A percentile compares a stretch with the other conserved stretches of the same genome.
Conservation (phyloP, 2,888 invertebrate genomes). For the Mesorhabditis spiculigera region DNA sequence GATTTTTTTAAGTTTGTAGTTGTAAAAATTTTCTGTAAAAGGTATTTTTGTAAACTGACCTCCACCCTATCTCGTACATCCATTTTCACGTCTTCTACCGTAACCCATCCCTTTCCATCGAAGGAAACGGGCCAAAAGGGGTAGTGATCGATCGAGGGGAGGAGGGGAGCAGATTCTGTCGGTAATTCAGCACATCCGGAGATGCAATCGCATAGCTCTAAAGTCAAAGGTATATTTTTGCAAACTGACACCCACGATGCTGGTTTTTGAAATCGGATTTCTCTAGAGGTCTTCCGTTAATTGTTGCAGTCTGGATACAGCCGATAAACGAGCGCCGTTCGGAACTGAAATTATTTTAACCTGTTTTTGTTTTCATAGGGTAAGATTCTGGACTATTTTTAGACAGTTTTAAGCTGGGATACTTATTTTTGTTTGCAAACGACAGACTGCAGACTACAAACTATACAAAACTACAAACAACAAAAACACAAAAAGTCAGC, state of each 20-base stretch:
- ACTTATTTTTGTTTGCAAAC: too few relatives aligned
- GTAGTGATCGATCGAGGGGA: neutral
- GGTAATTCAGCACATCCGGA: neutral
- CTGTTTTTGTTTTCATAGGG: too few relatives aligned
- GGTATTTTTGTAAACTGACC: neutral
- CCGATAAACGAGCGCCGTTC: neutral
- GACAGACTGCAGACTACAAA: too few relatives aligned
- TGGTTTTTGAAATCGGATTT: neutral
- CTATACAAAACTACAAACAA: too few relatives aligned
- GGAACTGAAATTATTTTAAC: too few relatives aligned
- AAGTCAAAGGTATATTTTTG: neutral
- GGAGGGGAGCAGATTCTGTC: neutral
- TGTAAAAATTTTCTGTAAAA: neutral
- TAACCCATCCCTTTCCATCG: conserved; percentile 8
- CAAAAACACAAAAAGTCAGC: too few relatives aligned
- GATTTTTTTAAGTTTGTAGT: neutral
- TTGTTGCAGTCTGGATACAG: neutral
- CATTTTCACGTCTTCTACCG: conserved; percentile 12
- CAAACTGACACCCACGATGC: too few relatives aligned
- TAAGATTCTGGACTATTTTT: too few relatives aligned
- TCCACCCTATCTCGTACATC: conserved; percentile 20
- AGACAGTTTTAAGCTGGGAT: too few relatives aligned
- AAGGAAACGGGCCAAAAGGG: neutral
- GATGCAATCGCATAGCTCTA: neutral
- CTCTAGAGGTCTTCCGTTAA: neutral